These are phyloP conservation scores for Drosophila macrospina DNA, from an alignment of 2,888 invertebrate species.

Conservation along the genomic window DNA sequence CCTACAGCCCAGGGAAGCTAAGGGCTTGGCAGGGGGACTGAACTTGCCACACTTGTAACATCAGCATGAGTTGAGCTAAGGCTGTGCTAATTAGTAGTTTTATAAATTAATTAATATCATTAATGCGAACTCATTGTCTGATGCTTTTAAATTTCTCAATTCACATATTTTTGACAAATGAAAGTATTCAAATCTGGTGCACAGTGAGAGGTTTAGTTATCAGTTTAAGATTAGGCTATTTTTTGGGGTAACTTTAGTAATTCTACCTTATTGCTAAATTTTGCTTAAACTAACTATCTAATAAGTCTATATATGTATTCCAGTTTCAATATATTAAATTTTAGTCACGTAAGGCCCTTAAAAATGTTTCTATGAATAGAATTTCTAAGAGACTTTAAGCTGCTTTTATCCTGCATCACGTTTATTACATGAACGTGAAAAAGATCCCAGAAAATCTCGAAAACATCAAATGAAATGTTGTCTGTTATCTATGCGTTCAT, in stretches of 20 bases:
- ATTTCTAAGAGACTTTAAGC: not conserved
- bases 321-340: not conserved
- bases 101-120: not conserved
- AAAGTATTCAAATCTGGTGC: not conserved
- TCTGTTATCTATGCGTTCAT: not conserved
- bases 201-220: too few relatives aligned
- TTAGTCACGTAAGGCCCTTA: slow-evolving; percentile 11
- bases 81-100: slow-evolving; percentile 1
- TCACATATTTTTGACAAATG: not conserved
- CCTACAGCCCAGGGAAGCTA: not conserved
- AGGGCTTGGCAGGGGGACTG: not conserved
- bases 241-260: not conserved
- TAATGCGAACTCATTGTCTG: not conserved
- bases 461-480: not conserved
- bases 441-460: not conserved
- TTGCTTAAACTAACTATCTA: too few relatives aligned
- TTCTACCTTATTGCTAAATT: too few relatives aligned
- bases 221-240: not conserved
- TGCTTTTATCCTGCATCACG: not conserved
- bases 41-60: not conserved
- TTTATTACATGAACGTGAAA: slow-evolving; percentile 10
- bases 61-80: not conserved
- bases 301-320: too few relatives aligned
- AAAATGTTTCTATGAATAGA: slow-evolving; percentile 6
- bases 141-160: not conserved